A percentile compares a stretch with the other conserved stretches of the same genome.
Evolutionary conservation across 1,140 invertebrate genomes (phyloP).

Genomic region (Amyelois transitella): DNA sequence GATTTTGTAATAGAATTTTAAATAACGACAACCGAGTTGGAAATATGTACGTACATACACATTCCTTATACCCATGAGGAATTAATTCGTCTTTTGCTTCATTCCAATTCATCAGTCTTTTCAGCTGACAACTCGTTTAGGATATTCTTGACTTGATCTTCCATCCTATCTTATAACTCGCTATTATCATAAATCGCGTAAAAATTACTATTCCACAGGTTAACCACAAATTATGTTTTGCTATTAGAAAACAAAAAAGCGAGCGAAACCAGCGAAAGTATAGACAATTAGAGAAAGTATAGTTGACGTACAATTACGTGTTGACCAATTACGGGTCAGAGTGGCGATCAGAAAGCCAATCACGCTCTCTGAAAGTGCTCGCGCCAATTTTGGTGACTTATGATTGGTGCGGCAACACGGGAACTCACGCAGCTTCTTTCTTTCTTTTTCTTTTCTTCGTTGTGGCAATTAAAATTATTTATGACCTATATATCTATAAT

Average conservation of each 20-base stretch:
- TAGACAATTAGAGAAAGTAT: conserved; percentile 17
- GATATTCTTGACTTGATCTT: no score
- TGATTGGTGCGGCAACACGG: conserved; percentile 6
- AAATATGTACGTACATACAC: no score
- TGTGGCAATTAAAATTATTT: no score
- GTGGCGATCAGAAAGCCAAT: conserved; percentile 9
- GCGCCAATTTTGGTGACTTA: conserved; percentile 14
- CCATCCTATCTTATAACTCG: no score
- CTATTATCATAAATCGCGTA: background rate
- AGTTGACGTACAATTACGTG: conserved; percentile 5
- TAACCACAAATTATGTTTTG: background rate
- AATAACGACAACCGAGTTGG: background rate
- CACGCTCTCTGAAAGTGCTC: conserved; percentile 13
- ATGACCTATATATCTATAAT: no score
- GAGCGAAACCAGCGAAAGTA: conserved; percentile 16
- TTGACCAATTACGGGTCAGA: conserved; percentile 12
- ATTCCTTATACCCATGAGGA: no score
- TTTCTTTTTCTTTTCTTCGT: no score
- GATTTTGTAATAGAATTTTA: background rate
- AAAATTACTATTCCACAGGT: background rate
- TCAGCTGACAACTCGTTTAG: no score
- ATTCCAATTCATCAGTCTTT: no score
- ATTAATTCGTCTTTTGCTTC: no score
- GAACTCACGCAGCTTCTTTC: no score
- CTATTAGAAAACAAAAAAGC: conserved; percentile 14